These are phyloP conservation scores for Halictus rubicundus DNA, from an alignment of 1,140 invertebrate genomes.

Conservation along the genomic window DNA sequence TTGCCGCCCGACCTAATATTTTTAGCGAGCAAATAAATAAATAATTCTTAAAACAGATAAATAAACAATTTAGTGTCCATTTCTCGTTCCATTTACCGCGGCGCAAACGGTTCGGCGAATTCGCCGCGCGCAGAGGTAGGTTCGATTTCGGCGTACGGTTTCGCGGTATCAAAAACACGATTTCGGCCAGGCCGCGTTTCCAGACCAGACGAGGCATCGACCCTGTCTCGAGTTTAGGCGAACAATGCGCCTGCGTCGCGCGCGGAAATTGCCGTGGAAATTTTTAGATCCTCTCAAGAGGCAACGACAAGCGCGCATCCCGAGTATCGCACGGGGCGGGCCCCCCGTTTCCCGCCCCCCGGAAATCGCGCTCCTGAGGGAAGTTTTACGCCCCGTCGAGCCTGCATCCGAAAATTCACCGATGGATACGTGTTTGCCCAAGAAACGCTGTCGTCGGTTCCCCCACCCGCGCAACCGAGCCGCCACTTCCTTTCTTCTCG, in stretches of 20 bases:
- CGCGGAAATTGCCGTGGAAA: constrained; percentile 21
- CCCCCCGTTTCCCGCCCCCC: neutral
- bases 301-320: neutral
- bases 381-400: neutral
- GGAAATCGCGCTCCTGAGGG: neutral
- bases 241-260: constrained; percentile 1
- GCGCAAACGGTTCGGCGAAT: too few relatives aligned
- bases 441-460: neutral
- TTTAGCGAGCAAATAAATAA: too few relatives aligned
- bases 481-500: too few relatives aligned
- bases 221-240: constrained; percentile 4
- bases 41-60: too few relatives aligned
- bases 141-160: neutral
- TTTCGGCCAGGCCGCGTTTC: neutral
- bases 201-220: neutral
- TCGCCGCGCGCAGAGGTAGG: neutral
- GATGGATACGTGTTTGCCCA: neutral
- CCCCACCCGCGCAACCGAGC: too few relatives aligned
- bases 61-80: too few relatives aligned
- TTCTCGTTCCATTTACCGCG: too few relatives aligned
- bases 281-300: constrained; percentile 11
- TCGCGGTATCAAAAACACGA: neutral
- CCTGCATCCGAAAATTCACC: neutral
- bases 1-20: too few relatives aligned
- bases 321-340: neutral